phyloP scores from a whole-genome alignment of 2,888 invertebrate species.

The Lithophane semibrunnea region DNA sequence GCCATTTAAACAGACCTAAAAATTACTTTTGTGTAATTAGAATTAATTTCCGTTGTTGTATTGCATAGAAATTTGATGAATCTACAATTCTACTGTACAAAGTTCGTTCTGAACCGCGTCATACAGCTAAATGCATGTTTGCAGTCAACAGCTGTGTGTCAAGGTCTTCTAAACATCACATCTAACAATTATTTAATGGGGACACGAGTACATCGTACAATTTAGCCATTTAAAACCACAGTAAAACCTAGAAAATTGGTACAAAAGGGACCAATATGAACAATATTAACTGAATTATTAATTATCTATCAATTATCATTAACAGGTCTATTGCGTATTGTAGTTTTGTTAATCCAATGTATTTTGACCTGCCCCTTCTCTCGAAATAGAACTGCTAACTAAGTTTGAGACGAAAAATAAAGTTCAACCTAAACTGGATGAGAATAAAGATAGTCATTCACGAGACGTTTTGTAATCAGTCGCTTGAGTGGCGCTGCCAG shows the following conservation, averaged over 20 bases:
- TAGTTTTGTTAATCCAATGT: slow-evolving; percentile 7
- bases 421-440: slow-evolving; percentile 48
- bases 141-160: slow-evolving; percentile 31
- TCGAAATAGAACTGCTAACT: not conserved
- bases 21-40: not conserved
- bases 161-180: slow-evolving; percentile 30
- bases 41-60: not conserved
- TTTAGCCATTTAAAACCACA: not conserved
- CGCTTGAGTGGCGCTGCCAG: slow-evolving; percentile 87
- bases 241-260: not conserved
- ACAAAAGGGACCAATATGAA: not conserved
- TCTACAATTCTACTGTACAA: slow-evolving; percentile 27
- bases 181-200: not conserved
- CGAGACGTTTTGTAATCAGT: slow-evolving; percentile 73
- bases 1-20: no score
- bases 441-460: slow-evolving; percentile 31
- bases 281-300: not conserved
- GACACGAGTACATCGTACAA: not conserved
- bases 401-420: slow-evolving; percentile 11
- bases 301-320: slow-evolving; percentile 2
- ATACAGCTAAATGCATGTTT: slow-evolving; percentile 20
- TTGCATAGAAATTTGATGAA: not conserved
- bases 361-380: slow-evolving; percentile 34
- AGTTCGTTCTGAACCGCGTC: slow-evolving; percentile 23
- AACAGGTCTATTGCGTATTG: slow-evolving; percentile 42